These are phyloP conservation scores for Gasterosteus nipponicus DNA, from an alignment of 2,113 vertebrate species.

Conservation along the genomic window DNA sequence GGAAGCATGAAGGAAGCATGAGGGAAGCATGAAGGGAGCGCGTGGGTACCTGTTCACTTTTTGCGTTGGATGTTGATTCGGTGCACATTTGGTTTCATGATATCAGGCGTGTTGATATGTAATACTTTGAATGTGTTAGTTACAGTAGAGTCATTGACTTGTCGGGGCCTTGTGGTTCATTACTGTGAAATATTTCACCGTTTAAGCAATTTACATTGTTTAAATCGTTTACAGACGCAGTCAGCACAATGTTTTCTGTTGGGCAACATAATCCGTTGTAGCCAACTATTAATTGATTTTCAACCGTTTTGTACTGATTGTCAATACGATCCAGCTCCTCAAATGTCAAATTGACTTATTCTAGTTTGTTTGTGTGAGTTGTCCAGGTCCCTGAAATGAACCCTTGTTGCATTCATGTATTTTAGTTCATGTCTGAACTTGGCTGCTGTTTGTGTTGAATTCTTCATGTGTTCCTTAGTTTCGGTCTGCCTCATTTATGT, in stretches of 20 bases:
- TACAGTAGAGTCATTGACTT: not conserved
- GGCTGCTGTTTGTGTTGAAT: not conserved
- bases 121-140: not conserved
- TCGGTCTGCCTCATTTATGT: not conserved
- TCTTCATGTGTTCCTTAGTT: not conserved
- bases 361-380: not conserved
- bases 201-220: not conserved
- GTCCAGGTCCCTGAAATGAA: not conserved
- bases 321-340: not conserved
- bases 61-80: not conserved
- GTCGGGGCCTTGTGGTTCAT: not conserved
- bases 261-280: not conserved
- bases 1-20: not conserved
- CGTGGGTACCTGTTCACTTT: not conserved
- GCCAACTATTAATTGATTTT: not conserved
- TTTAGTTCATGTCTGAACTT: too few species aligned
- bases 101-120: not conserved
- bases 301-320: not conserved
- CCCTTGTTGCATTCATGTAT: too few species aligned
- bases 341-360: not conserved
- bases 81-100: not conserved
- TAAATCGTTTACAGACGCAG: too few species aligned
- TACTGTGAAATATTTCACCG: too few species aligned
- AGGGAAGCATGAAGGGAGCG: not conserved
- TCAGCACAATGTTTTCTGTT: too few species aligned